phyloP scores from a whole-genome alignment of 2,113 vertebrate species.

The Lagenorhynchus albirostris region DNA sequence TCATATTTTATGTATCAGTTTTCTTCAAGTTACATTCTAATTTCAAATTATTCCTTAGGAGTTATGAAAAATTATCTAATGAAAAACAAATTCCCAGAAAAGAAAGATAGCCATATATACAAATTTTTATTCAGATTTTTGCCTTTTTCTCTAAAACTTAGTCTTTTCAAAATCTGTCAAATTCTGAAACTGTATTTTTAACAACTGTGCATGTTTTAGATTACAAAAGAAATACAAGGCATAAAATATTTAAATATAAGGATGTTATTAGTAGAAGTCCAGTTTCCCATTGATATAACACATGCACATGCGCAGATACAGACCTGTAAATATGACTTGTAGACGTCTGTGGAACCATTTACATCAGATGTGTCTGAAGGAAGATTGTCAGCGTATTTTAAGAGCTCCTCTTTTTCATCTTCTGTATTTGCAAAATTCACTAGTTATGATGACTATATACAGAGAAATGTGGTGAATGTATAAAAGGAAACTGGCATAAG shows the following conservation, averaged over 20 bases:
- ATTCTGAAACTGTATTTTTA: not conserved
- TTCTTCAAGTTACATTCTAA: not conserved
- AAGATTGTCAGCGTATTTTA: not conserved
- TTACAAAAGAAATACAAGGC: not conserved
- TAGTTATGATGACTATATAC: not conserved
- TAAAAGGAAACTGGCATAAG: not conserved
- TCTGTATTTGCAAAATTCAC: not conserved
- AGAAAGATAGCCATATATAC: not conserved
- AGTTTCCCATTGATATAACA: not conserved
- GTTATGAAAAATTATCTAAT: not conserved
- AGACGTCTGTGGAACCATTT: not conserved
- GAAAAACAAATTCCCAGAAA: not conserved
- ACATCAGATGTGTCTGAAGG: not conserved
- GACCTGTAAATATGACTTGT: not conserved
- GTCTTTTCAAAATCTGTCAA: not conserved
- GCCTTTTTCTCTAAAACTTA: not conserved
- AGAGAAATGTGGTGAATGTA: not conserved
- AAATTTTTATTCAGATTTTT: not conserved
- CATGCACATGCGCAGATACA: not conserved
- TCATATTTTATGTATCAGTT: not conserved
- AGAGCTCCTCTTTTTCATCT: not conserved
- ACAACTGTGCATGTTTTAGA: not conserved
- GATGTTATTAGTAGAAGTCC: not conserved
- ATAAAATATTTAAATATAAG: not conserved
- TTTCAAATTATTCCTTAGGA: not conserved